Conservation (phyloP, 2,888 invertebrate genomes). For the Polyploca ridens region DNA sequence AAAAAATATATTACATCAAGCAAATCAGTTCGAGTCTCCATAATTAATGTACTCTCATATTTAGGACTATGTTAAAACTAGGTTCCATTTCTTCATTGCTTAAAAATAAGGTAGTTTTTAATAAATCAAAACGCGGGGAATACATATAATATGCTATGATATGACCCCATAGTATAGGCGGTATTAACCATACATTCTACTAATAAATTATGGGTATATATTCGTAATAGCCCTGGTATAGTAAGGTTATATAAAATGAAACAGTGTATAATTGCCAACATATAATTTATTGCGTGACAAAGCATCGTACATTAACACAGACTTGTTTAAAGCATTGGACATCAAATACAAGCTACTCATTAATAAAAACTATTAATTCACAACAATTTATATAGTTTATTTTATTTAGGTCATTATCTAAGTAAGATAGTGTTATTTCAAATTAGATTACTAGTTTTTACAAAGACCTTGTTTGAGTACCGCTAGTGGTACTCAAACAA, state of each 20-base stretch:
- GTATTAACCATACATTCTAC: neutral
- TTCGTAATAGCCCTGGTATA: neutral
- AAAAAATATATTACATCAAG: no score
- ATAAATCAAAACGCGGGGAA: no score
- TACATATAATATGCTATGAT: no score
- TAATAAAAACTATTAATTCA: conserved; percentile 28
- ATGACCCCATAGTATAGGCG: neutral
- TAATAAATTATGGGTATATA: neutral
- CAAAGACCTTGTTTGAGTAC: no score
- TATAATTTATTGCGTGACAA: conserved; percentile 67
- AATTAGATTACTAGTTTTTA: neutral
- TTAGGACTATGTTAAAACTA: no score
- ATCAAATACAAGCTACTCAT: conserved; percentile 27
- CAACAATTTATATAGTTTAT: conserved; percentile 25
- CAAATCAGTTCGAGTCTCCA: no score
- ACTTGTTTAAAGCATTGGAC: conserved; percentile 52
- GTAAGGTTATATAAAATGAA: conserved; percentile 16
- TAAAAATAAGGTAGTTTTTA: no score
- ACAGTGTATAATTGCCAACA: conserved; percentile 23
- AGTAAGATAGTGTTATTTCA: neutral
- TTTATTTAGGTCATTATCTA: no score
- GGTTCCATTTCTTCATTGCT: no score
- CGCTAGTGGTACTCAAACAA: no score
- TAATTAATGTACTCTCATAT: no score
- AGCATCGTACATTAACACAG: conserved; percentile 64